Evolutionary conservation across 2,888 invertebrate species (phyloP).

Genomic region (Anoplius nigerrimus): DNA sequence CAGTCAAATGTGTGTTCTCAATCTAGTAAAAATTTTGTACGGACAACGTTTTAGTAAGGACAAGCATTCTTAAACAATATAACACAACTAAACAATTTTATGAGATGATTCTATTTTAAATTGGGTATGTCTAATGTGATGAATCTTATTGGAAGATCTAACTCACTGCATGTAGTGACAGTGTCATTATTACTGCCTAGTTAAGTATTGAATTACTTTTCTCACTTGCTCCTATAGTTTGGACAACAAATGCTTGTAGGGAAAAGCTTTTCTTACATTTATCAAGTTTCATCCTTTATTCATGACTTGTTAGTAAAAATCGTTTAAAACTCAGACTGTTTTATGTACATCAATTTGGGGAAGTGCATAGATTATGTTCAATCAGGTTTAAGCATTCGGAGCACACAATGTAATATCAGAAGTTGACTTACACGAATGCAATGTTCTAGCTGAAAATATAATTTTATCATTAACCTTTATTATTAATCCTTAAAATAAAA

Average conservation of each 20-base stretch:
- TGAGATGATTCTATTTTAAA: no score
- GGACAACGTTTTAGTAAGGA: no score
- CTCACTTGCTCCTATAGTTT: no score
- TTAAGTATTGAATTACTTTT: no score
- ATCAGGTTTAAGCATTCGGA: conserved; percentile 44
- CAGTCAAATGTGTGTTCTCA: conserved; percentile 17
- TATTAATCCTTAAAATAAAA: conserved; percentile 74
- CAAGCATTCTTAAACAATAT: background rate
- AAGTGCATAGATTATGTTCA: conserved; percentile 43
- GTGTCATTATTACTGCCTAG: no score
- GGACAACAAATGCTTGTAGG: no score
- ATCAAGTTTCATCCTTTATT: conserved; percentile 27
- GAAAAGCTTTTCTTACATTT: conserved; percentile 30
- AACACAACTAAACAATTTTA: conserved; percentile 3
- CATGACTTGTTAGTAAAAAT: conserved; percentile 40
- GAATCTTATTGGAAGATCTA: background rate
- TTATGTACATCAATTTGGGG: conserved; percentile 38
- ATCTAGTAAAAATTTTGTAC: no score
- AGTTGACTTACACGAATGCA: conserved; percentile 75
- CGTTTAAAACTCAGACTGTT: conserved; percentile 35
- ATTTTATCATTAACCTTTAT: conserved; percentile 52
- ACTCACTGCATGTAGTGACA: no score
- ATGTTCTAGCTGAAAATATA: conserved; percentile 74
- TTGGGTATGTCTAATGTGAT: background rate
- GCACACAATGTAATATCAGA: conserved; percentile 59